Evolutionary conservation across 2,888 invertebrate species (phyloP).

Genomic region (Agrochola lychnidis): DNA sequence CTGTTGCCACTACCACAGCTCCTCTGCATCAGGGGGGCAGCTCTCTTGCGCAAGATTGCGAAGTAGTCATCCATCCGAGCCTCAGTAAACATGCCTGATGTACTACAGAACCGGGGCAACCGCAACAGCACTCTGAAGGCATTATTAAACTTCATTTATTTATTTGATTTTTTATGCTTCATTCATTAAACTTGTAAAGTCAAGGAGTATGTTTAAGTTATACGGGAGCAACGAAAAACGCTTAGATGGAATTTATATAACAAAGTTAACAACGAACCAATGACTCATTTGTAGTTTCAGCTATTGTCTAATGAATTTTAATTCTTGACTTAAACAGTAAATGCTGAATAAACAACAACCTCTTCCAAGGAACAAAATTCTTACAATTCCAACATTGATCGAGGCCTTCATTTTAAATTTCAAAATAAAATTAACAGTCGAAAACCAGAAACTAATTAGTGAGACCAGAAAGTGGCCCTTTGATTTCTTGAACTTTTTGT

Average conservation of each 20-base stretch:
- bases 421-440: conserved; percentile 64
- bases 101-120: too few relatives aligned
- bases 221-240: conserved; percentile 36
- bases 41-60: too few relatives aligned
- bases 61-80: too few relatives aligned
- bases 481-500: conserved; percentile 57
- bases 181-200: conserved; percentile 20
- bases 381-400: conserved; percentile 68
- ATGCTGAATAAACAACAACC: conserved; percentile 71
- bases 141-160: too few relatives aligned
- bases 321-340: conserved; percentile 69
- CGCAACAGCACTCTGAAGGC: too few relatives aligned
- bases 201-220: conserved; percentile 26
- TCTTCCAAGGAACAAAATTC: conserved; percentile 72
- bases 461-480: conserved; percentile 53
- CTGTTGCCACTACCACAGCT: too few relatives aligned
- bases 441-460: conserved; percentile 72
- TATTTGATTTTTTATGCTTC: not conserved
- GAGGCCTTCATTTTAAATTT: conserved; percentile 69
- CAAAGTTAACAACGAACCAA: conserved; percentile 63
- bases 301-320: conserved; percentile 76
- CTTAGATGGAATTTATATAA: conserved; percentile 40
- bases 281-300: conserved; percentile 62
- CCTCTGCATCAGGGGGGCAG: too few relatives aligned
- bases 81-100: too few relatives aligned